Evolutionary conservation across 2,888 invertebrate species (phyloP).

Genomic region (Napeogenes sylphis): DNA sequence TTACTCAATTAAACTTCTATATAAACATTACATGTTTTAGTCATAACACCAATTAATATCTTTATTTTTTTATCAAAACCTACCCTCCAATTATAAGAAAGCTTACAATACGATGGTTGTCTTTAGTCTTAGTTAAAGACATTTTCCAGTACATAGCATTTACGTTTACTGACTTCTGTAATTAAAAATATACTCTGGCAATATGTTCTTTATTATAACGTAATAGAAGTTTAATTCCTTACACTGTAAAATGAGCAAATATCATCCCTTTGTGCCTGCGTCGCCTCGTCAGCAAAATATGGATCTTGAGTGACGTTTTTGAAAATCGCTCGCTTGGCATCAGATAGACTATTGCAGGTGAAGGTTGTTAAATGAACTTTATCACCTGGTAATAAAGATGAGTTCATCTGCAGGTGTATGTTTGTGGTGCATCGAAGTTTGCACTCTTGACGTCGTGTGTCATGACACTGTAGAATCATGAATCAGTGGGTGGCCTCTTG

Average conservation of each 20-base stretch:
- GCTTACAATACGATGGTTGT: too few species aligned
- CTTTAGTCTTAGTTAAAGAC: background rate
- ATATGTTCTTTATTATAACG: slow-evolving; percentile 6
- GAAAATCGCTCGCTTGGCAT: slow-evolving; percentile 46
- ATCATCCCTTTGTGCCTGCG: slow-evolving; percentile 40
- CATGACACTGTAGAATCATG: slow-evolving; percentile 41
- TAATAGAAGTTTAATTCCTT: slow-evolving; percentile 5
- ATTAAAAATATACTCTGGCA: background rate
- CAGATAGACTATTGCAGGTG: slow-evolving; percentile 15
- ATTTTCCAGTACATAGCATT: background rate
- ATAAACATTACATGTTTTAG: too few species aligned
- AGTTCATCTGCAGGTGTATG: slow-evolving; percentile 13
- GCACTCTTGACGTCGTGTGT: slow-evolving; percentile 48
- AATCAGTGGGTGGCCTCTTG: slow-evolving; percentile 36
- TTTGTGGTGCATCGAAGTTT: slow-evolving; percentile 40
- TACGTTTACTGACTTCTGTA: background rate
- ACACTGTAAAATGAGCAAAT: slow-evolving; percentile 34
- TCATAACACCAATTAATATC: too few species aligned
- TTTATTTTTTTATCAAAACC: too few species aligned
- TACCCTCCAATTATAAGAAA: too few species aligned
- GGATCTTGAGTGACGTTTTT: slow-evolving; percentile 43
- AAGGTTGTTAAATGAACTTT: slow-evolving; percentile 29
- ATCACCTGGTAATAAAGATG: slow-evolving; percentile 22
- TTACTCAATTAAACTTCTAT: too few species aligned
- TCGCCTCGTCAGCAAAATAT: slow-evolving; percentile 42